Evolutionary conservation across 2,797 vertebrate species (phyloP).

Genomic region (Hydrolagus colliei): DNA sequence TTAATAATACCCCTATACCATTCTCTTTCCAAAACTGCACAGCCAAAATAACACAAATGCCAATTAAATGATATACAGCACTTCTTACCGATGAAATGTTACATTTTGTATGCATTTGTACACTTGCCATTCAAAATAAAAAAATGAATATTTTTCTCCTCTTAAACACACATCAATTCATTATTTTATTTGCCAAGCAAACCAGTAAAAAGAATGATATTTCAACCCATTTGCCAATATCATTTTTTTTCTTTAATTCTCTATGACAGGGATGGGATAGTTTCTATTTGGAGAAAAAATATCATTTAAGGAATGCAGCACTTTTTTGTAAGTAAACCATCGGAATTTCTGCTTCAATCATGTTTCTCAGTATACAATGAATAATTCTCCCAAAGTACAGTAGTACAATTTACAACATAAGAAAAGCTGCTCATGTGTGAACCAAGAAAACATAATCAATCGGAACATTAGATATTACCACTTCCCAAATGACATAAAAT

Average conservation of each 20-base stretch:
- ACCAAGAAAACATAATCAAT: not conserved
- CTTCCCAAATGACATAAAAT: no score
- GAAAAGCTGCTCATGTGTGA: not conserved
- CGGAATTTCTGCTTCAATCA: not conserved
- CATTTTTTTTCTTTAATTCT: not conserved
- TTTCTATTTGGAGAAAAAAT: conserved; percentile 8
- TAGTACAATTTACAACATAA: not conserved
- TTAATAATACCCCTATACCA: no score
- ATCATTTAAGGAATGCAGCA: not conserved
- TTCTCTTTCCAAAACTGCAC: not conserved
- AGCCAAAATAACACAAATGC: not conserved
- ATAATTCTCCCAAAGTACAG: no score
- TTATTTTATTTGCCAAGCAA: conserved; percentile 14
- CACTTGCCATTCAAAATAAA: conserved; percentile 19
- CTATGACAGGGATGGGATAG: not conserved
- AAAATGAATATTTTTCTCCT: not conserved
- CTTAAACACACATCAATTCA: conserved; percentile 6
- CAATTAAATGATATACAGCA: not conserved
- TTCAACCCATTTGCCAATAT: conserved; percentile 19
- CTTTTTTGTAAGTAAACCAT: not conserved
- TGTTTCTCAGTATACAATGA: not conserved
- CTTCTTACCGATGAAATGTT: not conserved
- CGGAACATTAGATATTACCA: no score
- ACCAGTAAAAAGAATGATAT: not conserved
- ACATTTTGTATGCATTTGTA: not conserved